Evolutionary conservation across 2,888 invertebrate species (phyloP), one percentile per base, ranked within the genome.

Genomic region (Pollenia amentaria): DNA sequence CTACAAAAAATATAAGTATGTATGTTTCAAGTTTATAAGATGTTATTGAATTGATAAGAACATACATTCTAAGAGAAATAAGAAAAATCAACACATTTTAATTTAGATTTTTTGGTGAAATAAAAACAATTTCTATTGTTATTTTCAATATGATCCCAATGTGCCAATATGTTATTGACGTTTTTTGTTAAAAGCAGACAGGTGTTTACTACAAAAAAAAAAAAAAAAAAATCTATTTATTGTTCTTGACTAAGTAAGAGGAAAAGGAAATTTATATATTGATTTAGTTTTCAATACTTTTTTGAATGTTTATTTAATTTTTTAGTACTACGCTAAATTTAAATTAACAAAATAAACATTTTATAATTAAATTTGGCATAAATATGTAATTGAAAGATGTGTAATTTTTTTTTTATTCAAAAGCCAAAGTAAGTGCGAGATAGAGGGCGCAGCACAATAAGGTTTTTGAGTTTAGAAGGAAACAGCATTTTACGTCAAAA

Each of bases 331-430:
- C 9, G 8, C 29, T 64, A 40, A 62, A 75, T 18, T 44, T 29
- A 40, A 62, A 51, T 48, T 44, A 29, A 38, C 12, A 57, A 29
- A 57, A 62, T 16, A 57, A 38, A 57, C 21, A 65, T 88, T 89
- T 89, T 90, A 89, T 89, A 91, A 91, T 90, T 90, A 88, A 90
- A 90, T 89, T 92, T 91, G 90, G 92, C 91, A 91, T 90, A 88
- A 89, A 89, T 87, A 85, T 76, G 57, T 72, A 69, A 38, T 40
- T 21, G 42, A 40, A 60, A 80, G 65, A 57, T 44, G 18, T 14
- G 42, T 72, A 67, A 42, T 42, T 12, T 57, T 78, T 53, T 70
- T 79, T 57, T 78, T 53, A 64, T 79, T 75, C 29, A 81, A 48
- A 80, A 84, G 16, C 46, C 80, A 87, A 88, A 88, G 87, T 67